Evolutionary conservation across 2,113 vertebrate genomes (phyloP).

Genomic region (Felis chaus): DNA sequence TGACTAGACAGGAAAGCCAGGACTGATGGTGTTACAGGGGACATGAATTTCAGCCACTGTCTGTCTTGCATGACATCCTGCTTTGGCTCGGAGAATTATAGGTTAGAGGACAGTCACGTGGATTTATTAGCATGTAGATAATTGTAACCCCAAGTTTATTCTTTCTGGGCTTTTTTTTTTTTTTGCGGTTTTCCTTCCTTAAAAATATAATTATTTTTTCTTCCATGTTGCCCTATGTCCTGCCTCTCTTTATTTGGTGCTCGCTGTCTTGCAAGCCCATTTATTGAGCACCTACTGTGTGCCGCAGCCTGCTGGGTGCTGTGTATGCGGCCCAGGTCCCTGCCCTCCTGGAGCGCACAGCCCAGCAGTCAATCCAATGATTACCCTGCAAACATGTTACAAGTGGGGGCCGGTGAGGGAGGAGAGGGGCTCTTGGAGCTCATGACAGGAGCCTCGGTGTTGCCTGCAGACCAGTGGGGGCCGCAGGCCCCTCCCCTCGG

Average conservation of each 20-base stretch:
- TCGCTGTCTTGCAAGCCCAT: not conserved
- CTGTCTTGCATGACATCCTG: rapidly evolving
- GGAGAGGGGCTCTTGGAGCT: not conserved
- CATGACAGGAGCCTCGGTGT: not conserved
- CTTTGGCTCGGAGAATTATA: not conserved
- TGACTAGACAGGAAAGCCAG: not conserved
- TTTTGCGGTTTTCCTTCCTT: not conserved
- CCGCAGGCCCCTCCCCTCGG: not conserved
- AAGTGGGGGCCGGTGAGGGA: too few species aligned
- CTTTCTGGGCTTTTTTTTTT: not conserved
- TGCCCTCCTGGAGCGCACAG: not conserved
- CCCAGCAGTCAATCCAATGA: not conserved
- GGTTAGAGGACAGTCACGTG: not conserved
- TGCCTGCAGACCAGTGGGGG: not conserved
- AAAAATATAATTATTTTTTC: not conserved
- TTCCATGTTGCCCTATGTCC: not conserved
- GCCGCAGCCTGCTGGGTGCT: not conserved
- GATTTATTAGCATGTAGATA: not conserved
- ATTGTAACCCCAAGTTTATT: not conserved
- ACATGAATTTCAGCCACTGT: not conserved
- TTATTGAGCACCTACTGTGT: not conserved
- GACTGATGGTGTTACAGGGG: not conserved
- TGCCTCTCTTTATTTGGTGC: not conserved
- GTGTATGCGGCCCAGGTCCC: rapidly evolving
- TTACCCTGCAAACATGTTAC: not conserved